A percentile compares a stretch with the other conserved stretches of the same genome.
These are phyloP conservation scores for Xanthorhoe spadicearia DNA, from an alignment of 2,888 invertebrate genomes.

Conservation along the genomic window DNA sequence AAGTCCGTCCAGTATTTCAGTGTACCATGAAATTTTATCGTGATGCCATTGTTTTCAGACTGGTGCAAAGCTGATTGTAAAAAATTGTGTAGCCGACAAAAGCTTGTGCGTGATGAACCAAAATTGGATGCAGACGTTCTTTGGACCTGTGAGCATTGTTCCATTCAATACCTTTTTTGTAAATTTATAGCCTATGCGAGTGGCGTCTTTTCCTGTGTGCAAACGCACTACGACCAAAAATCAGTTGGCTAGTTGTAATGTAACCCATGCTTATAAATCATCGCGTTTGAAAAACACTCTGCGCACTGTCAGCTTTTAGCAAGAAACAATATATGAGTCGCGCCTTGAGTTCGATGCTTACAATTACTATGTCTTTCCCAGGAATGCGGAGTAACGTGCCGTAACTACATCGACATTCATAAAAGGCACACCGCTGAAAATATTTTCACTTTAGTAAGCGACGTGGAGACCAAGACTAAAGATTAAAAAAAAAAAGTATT, in stretches of 20 bases:
- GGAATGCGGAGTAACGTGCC: conserved; percentile 82
- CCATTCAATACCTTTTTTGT: background rate
- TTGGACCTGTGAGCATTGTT: conserved; percentile 70
- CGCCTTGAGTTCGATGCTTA: no score
- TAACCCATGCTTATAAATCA: no score
- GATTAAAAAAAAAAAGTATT: conserved; percentile 45
- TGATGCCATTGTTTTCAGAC: conserved; percentile 61
- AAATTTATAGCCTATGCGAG: no score
- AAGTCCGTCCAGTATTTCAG: background rate
- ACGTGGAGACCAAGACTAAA: conserved; percentile 69
- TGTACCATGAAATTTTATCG: background rate
- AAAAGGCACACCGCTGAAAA: conserved; percentile 77
- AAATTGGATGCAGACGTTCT: conserved; percentile 79
- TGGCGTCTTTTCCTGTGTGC: no score
- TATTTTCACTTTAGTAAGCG: conserved; percentile 73
- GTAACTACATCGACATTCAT: conserved; percentile 71
- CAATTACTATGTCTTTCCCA: conserved; percentile 41
- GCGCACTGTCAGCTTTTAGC: no score
- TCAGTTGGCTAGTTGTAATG: no score
- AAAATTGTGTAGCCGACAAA: conserved; percentile 76
- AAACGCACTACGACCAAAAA: no score
- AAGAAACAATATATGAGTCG: no score
- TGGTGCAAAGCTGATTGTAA: conserved; percentile 64
- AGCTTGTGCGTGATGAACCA: conserved; percentile 77
- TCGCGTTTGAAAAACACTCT: no score